These are phyloP conservation scores for Chrysina gloriosa DNA, from an alignment of 2,888 invertebrate genomes.

Conservation along the genomic window DNA sequence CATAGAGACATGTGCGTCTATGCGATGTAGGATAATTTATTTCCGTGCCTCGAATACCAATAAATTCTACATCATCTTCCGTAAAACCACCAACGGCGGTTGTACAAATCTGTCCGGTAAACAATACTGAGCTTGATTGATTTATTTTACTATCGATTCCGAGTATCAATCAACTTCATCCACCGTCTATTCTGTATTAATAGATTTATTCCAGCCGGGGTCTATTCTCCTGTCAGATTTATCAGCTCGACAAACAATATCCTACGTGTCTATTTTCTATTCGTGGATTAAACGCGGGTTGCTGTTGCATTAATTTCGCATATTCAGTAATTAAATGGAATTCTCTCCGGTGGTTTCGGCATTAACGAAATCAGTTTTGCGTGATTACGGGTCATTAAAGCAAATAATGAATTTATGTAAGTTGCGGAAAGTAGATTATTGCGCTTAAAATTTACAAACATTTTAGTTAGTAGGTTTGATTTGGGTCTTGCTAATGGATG, in stretches of 20 bases:
- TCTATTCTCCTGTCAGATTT: slow-evolving; percentile 23
- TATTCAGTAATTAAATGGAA: slow-evolving; percentile 5
- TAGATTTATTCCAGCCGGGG: slow-evolving; percentile 29
- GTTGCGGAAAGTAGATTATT: no score
- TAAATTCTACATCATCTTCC: slow-evolving; percentile 30
- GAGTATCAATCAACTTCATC: slow-evolving; percentile 37
- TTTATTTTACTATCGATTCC: slow-evolving; percentile 35
- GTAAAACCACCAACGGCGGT: slow-evolving; percentile 32
- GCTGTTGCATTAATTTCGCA: background rate
- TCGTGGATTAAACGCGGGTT: slow-evolving; percentile 3
- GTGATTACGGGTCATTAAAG: no score
- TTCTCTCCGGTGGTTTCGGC: no score
- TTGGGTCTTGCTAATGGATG: no score
- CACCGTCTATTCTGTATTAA: slow-evolving; percentile 23
- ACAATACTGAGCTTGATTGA: slow-evolving; percentile 35
- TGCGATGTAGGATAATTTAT: slow-evolving; percentile 27
- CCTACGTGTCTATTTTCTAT: slow-evolving; percentile 12
- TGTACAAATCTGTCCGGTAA: slow-evolving; percentile 35
- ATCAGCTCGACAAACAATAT: slow-evolving; percentile 24
- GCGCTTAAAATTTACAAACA: no score
- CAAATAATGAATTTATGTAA: no score
- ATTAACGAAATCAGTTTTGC: no score
- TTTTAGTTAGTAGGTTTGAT: no score
- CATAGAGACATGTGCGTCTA: background rate
- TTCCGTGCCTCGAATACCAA: slow-evolving; percentile 1